These are phyloP conservation scores for Microplitis mediator DNA, from an alignment of 1,140 invertebrate genomes.

Conservation along the genomic window DNA sequence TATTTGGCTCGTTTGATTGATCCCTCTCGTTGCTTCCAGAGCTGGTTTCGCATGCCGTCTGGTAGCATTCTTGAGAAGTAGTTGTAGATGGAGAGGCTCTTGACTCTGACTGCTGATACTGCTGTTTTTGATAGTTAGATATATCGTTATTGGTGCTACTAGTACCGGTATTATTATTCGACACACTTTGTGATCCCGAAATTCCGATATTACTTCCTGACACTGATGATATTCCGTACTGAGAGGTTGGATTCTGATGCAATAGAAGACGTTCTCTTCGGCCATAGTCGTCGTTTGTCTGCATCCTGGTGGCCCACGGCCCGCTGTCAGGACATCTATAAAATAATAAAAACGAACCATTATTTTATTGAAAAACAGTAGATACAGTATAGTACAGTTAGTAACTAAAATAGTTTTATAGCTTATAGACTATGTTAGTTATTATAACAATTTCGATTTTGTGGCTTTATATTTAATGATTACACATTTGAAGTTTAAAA, in stretches of 20 bases:
- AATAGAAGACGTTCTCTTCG: slow-evolving; percentile 63
- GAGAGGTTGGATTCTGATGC: slow-evolving; percentile 56
- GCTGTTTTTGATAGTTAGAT: slow-evolving; percentile 46
- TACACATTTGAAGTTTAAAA: too few relatives aligned
- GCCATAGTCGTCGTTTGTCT: slow-evolving; percentile 64
- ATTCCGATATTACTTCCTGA: slow-evolving; percentile 41
- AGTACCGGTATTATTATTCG: slow-evolving; percentile 28
- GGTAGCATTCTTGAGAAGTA: slow-evolving; percentile 39
- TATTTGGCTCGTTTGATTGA: slow-evolving; percentile 37
- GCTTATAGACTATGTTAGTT: too few relatives aligned
- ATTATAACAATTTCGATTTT: too few relatives aligned
- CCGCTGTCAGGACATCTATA: slow-evolving; percentile 63
- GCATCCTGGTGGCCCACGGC: slow-evolving; percentile 63
- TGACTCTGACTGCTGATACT: slow-evolving; percentile 31
- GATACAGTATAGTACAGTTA: background rate
- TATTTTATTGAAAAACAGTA: background rate
- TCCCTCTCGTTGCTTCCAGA: slow-evolving; percentile 31
- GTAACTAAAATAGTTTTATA: too few relatives aligned
- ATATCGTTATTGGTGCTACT: slow-evolving; percentile 6
- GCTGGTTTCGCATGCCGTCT: slow-evolving; percentile 11
- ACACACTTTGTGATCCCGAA: slow-evolving; percentile 38
- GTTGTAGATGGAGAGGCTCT: slow-evolving; percentile 16
- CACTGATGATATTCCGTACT: slow-evolving; percentile 46
- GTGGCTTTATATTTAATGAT: too few relatives aligned
- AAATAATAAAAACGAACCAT: slow-evolving; percentile 8